Evolutionary conservation across 2,888 invertebrate genomes (phyloP).

Genomic region (Cryptus viduatorius): DNA sequence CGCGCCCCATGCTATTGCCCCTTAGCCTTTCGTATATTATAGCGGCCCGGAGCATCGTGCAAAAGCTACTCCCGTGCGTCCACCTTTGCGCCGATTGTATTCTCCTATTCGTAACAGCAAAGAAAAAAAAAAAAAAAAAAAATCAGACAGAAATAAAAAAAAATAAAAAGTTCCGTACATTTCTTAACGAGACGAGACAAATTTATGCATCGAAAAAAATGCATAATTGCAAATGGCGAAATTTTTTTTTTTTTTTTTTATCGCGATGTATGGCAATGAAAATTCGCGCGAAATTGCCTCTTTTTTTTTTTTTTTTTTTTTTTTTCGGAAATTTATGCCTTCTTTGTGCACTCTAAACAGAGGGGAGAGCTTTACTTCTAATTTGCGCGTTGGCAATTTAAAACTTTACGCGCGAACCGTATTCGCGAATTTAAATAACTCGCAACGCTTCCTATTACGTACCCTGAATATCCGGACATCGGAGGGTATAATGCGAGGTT

Average conservation of each 20-base stretch:
- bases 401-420: constrained; percentile 41
- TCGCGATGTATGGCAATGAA: neutral
- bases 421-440: constrained; percentile 56
- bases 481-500: constrained; percentile 10
- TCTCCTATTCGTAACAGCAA: constrained; percentile 15
- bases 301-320: neutral
- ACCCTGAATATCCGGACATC: neutral
- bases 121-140: constrained; percentile 2
- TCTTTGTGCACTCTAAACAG: neutral
- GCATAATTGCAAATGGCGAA: neutral
- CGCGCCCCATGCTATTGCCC: constrained; percentile 67
- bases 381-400: constrained; percentile 33
- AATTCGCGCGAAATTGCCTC: neutral
- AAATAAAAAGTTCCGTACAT: neutral
- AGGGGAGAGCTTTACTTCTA: neutral
- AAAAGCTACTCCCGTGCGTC: constrained; percentile 54
- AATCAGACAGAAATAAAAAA: neutral
- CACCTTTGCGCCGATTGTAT: constrained; percentile 62
- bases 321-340: neutral
- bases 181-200: constrained; percentile 3
- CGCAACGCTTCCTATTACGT: constrained; percentile 47
- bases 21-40: constrained; percentile 46
- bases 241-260: no score
- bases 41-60: constrained; percentile 54
- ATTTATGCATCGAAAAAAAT: neutral